Percentiles rank a stretch among this genome's conserved stretches.
Evolutionary conservation across 2,797 vertebrate genomes (phyloP).

Genomic region (Acipenser ruthenus): DNA sequence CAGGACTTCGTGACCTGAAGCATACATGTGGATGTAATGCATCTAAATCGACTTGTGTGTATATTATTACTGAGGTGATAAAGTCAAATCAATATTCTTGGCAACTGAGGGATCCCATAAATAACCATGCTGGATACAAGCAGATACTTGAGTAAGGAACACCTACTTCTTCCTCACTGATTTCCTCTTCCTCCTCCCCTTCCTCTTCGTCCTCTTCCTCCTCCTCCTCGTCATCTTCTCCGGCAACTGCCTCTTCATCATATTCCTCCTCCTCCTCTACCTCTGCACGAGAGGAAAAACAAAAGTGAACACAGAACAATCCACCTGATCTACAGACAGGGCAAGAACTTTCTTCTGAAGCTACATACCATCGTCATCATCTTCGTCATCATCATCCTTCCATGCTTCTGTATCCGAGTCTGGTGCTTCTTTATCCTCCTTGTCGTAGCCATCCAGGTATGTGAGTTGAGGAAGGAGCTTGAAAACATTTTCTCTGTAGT

Average conservation of each 20-base stretch:
- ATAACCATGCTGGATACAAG: neutral
- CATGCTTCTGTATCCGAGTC: constrained; percentile 87
- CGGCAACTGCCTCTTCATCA: constrained; percentile 81
- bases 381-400: constrained; percentile 64
- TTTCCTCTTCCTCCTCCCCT: constrained; percentile 65
- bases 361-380: constrained; percentile 75
- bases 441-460: constrained; percentile 91
- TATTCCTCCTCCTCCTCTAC: constrained; percentile 82
- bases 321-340: neutral
- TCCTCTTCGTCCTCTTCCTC: constrained; percentile 81
- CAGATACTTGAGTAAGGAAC: neutral
- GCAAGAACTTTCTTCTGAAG: neutral
- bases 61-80: no score
- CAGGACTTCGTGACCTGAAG: no score
- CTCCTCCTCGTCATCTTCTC: constrained; percentile 69
- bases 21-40: no score
- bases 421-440: constrained; percentile 85
- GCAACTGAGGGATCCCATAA: neutral
- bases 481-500: constrained; percentile 96
- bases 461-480: constrained; percentile 93
- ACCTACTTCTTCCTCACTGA: constrained; percentile 78
- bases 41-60: no score
- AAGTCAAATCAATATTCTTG: no score
- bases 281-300: constrained; percentile 27
- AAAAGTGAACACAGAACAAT: neutral